phyloP scores from a whole-genome alignment of 1,140 invertebrate genomes.

The Lepeophtheirus salmonis region DNA sequence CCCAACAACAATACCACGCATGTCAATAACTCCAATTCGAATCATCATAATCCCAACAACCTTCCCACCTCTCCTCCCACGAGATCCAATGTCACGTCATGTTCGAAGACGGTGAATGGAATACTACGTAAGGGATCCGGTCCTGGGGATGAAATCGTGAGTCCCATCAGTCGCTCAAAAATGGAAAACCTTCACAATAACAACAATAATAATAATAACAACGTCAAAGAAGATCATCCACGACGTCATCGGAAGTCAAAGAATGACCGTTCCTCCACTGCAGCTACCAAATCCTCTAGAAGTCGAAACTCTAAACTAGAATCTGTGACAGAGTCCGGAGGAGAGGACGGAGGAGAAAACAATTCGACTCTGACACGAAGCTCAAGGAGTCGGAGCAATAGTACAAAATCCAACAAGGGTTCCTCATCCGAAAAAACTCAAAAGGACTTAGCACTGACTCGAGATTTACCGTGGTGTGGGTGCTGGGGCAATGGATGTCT shows the following conservation, averaged over 20 bases:
- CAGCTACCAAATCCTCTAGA: not conserved
- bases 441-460: constrained; percentile 19
- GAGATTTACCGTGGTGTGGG: constrained; percentile 60
- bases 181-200: not conserved
- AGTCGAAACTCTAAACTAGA: constrained; percentile 1
- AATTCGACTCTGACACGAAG: not conserved
- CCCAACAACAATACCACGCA: too few relatives aligned
- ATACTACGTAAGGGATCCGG: constrained; percentile 14
- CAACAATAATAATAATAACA: not conserved
- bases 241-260: not conserved
- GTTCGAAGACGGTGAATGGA: constrained; percentile 17
- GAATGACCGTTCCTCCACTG: not conserved
- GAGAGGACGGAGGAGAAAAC: constrained; percentile 3
- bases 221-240: not conserved
- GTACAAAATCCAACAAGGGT: constrained; percentile 16
- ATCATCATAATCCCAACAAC: too few relatives aligned
- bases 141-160: constrained; percentile 12
- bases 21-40: too few relatives aligned
- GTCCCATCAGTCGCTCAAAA: not conserved
- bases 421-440: constrained; percentile 4
- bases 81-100: constrained; percentile 1
- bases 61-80: not conserved
- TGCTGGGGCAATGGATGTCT: constrained; percentile 70
- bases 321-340: constrained; percentile 5
- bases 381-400: constrained; percentile 14